Conservation (phyloP, 1,140 invertebrate genomes). For the Chymomyza costata region DNA sequence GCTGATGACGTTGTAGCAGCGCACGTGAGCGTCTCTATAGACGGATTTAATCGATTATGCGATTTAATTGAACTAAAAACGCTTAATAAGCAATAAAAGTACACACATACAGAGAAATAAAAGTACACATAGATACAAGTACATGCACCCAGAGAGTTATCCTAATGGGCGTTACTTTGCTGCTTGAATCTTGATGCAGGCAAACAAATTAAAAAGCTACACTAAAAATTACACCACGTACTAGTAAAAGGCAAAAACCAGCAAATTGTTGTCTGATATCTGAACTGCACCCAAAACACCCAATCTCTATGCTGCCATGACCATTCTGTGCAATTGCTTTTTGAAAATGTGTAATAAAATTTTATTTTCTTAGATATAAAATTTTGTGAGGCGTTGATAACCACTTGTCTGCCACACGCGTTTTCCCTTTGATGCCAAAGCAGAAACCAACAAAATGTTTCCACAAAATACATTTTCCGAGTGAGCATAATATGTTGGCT, state of each 20-base stretch:
- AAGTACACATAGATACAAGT: constrained; percentile 1
- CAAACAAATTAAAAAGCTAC: constrained; percentile 69
- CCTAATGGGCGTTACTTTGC: constrained; percentile 12
- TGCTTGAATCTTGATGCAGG: no score
- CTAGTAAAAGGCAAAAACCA: not conserved
- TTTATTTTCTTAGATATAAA: constrained; percentile 69
- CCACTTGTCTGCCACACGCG: constrained; percentile 38
- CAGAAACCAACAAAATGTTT: not conserved
- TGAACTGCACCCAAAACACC: not conserved
- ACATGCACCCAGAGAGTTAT: not conserved
- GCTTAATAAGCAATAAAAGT: constrained; percentile 70
- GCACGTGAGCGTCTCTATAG: constrained; percentile 11
- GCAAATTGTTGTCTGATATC: no score
- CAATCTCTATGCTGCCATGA: not conserved
- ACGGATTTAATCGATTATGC: constrained; percentile 64
- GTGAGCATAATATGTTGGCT: not conserved
- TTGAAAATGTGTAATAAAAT: constrained; percentile 63
- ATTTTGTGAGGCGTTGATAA: constrained; percentile 68
- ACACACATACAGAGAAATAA: constrained; percentile 37
- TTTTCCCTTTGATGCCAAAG: constrained; percentile 7
- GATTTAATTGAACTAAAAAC: constrained; percentile 72
- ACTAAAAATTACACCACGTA: constrained; percentile 70
- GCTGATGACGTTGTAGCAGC: constrained; percentile 3
- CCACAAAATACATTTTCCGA: not conserved
- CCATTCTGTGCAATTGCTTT: constrained; percentile 20